Conservation (phyloP, 2,113 vertebrate species). For the Hyperopisus bebe region DNA sequence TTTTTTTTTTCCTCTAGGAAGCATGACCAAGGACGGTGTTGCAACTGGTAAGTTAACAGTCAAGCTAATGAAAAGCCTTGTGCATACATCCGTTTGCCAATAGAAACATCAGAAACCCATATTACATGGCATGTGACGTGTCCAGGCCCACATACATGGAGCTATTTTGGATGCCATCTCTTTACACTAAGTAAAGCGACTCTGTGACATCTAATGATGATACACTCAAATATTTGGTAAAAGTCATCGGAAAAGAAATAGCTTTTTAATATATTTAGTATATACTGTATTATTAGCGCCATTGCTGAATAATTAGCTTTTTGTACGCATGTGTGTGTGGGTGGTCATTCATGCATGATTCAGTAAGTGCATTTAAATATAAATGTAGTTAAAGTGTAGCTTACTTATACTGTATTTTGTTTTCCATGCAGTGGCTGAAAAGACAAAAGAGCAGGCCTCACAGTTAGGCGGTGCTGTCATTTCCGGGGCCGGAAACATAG, state of each 20-base stretch:
- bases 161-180: not conserved
- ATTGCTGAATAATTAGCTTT: not conserved
- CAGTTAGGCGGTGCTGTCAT: slow-evolving; percentile 80
- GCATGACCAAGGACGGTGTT: slow-evolving; percentile 90
- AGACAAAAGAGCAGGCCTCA: slow-evolving; percentile 83
- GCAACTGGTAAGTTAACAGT: slow-evolving; percentile 73
- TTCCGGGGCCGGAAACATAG: slow-evolving; percentile 82
- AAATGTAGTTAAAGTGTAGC: not conserved
- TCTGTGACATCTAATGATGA: not conserved
- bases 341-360: not conserved
- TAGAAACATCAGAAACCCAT: not conserved
- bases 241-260: not conserved
- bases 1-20: slow-evolving; percentile 66
- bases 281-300: not conserved
- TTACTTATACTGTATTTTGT: not conserved
- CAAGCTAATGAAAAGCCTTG: not conserved
- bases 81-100: not conserved
- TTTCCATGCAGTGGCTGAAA: slow-evolving; percentile 82
- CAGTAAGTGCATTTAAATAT: not conserved
- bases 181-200: not conserved
- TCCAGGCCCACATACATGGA: not conserved
- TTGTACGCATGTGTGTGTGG: not conserved
- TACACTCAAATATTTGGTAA: not conserved
- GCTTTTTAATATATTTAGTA: not conserved
- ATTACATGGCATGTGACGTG: not conserved